Conservation (phyloP, 2,888 invertebrate species). For the Conus canariensis region DNA sequence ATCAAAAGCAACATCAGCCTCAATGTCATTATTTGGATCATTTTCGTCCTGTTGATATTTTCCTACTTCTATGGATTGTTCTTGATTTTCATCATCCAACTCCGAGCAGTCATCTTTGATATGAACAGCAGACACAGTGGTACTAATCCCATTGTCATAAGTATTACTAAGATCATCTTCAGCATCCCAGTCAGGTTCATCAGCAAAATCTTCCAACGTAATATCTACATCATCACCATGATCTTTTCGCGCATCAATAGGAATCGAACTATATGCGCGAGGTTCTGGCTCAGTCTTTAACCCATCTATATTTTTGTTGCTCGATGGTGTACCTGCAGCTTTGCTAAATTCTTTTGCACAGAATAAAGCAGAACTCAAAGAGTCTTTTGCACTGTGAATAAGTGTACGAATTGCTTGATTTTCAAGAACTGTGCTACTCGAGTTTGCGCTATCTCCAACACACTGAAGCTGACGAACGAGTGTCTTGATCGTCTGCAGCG, state of each 20-base stretch:
- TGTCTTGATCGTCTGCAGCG: background rate
- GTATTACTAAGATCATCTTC: background rate
- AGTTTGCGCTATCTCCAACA: background rate
- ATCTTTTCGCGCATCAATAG: background rate
- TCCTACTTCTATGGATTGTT: no score
- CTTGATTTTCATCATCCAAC: background rate
- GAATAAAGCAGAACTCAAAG: constrained; percentile 7
- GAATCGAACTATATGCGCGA: background rate
- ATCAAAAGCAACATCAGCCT: background rate
- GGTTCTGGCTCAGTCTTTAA: background rate
- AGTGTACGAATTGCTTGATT: background rate
- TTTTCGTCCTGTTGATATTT: background rate
- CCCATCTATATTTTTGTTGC: background rate
- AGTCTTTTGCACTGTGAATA: constrained; percentile 16
- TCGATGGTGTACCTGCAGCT: background rate
- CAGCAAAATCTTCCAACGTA: constrained; percentile 14
- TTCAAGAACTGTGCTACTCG: background rate
- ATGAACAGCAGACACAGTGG: background rate
- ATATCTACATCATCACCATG: constrained; percentile 8
- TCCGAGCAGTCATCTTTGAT: background rate
- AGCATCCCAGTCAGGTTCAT: constrained; percentile 44
- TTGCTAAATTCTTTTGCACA: background rate
- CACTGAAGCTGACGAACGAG: background rate
- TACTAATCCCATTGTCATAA: background rate
- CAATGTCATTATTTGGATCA: constrained; percentile 38